Conservation (phyloP, 2,888 invertebrate species). For the Euplexia lucipara region DNA sequence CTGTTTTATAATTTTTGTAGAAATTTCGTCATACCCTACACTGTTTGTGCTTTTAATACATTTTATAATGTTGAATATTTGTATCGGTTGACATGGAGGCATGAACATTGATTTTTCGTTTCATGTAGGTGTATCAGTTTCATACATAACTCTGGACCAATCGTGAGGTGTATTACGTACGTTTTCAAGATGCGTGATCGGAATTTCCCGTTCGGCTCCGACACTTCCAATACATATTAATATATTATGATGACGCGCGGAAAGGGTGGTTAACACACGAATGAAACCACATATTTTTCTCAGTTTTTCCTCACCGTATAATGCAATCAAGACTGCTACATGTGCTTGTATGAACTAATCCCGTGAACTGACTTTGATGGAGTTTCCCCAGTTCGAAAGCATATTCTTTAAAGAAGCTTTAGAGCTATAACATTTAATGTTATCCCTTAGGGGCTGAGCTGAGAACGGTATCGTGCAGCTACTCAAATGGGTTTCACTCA, state of each 20-base stretch:
- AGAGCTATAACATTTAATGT: slow-evolving; percentile 60
- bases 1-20: no score
- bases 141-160: slow-evolving; percentile 17
- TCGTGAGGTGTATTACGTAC: slow-evolving; percentile 43
- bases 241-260: slow-evolving; percentile 52
- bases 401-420: slow-evolving; percentile 58
- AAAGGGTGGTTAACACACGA: slow-evolving; percentile 28
- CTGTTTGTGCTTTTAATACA: no score
- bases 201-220: slow-evolving; percentile 43
- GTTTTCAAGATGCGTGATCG: slow-evolving; percentile 57
- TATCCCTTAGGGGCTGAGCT: slow-evolving; percentile 48
- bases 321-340: slow-evolving; percentile 38
- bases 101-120: no score
- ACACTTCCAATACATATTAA: slow-evolving; percentile 60
- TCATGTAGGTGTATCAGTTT: slow-evolving; percentile 41
- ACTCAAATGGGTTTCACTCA: slow-evolving; percentile 51
- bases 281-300: slow-evolving; percentile 38
- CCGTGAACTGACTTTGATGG: slow-evolving; percentile 57
- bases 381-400: slow-evolving; percentile 51
- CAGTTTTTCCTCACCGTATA: slow-evolving; percentile 42
- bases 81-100: no score
- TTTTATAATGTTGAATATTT: no score
- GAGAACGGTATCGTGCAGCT: slow-evolving; percentile 49
- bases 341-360: slow-evolving; percentile 50
- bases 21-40: no score